Evolutionary conservation across 2,888 invertebrate genomes (phyloP), one percentile per base, ranked within the genome.

Genomic region (Gari tellinella): DNA sequence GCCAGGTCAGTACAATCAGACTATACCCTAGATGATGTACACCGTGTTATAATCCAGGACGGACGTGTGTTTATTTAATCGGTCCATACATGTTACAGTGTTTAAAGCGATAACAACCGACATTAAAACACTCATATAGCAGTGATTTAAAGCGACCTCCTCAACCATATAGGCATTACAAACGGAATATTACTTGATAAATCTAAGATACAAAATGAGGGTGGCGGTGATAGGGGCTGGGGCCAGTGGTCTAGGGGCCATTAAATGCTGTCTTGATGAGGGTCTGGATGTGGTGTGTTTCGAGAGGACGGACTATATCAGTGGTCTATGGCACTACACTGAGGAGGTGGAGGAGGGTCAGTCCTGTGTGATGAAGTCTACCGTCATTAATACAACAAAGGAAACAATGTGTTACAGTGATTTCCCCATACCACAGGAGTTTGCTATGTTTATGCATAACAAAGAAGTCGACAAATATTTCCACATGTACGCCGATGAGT

Each of bases 321-420:
- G 91, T 0, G 91, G 91, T 4, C 72, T 91, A 21, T 91, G 91
- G 91, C 77, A 85, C 37, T 91, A 82, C 72, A 87, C 86, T 0
- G 79, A 80, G 0, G 63, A 85, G 3, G 73, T 77, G 0, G 61
- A 64, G 2, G 83, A 88, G 7, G 87, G 84, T 10, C 85, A 86
- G 67, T 83, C 82, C 0, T 88, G 88, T 61, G 90, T 91, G 25
- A 89, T 89, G 89, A 86, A 83, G 57, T 87, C 89, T 1, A 91
- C 90, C 0, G 85, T 89, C 31, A 89, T 89, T 57, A 90, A 90
- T 81, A 88, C 90, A 15, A 87, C 88, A 48, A 90, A 90, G 49
- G 90, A 90, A 70, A 89, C 87, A 84, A 89, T 89, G 87, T 81
- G 82, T n/a, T 92, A 88, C 82, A 91, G 91, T 31, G 92, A 92